Evolutionary conservation across 1,140 invertebrate genomes (phyloP).

Genomic region (Lepidurus packardi): DNA sequence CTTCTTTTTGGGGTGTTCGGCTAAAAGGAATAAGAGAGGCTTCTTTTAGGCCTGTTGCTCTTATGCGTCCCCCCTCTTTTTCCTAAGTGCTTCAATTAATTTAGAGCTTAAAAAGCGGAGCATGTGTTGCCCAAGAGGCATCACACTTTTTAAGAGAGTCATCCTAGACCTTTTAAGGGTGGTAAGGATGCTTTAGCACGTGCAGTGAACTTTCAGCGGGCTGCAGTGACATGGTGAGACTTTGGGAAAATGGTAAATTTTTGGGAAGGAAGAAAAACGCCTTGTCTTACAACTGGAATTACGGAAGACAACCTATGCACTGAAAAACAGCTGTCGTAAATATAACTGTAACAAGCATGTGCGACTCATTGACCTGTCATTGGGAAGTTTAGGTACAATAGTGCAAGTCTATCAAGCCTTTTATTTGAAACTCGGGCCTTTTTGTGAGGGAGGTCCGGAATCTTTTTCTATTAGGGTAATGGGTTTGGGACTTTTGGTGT

Average conservation of each 20-base stretch:
- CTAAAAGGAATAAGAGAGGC: slow-evolving; percentile 8
- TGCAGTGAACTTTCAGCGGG: background rate
- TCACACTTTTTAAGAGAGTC: background rate
- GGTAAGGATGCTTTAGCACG: background rate
- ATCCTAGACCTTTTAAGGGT: background rate
- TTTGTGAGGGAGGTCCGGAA: too few relatives aligned
- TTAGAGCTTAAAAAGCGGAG: background rate
- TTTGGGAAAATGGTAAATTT: background rate
- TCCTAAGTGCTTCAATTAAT: slow-evolving; percentile 5
- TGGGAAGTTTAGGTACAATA: slow-evolving; percentile 3
- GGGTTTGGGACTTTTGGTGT: background rate
- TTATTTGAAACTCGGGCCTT: background rate
- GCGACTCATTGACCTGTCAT: background rate
- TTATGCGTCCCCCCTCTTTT: background rate
- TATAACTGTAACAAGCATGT: background rate
- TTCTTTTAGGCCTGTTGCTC: background rate
- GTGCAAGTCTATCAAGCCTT: background rate
- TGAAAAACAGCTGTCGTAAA: background rate
- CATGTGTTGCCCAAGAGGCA: background rate
- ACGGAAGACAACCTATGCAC: background rate
- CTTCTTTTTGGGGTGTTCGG: background rate
- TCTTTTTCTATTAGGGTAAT: background rate
- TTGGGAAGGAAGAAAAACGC: background rate
- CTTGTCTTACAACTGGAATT: background rate
- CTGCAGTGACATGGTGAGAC: background rate